Evolutionary conservation across 2,888 invertebrate species (phyloP).

Genomic region (Spilarctia lutea): DNA sequence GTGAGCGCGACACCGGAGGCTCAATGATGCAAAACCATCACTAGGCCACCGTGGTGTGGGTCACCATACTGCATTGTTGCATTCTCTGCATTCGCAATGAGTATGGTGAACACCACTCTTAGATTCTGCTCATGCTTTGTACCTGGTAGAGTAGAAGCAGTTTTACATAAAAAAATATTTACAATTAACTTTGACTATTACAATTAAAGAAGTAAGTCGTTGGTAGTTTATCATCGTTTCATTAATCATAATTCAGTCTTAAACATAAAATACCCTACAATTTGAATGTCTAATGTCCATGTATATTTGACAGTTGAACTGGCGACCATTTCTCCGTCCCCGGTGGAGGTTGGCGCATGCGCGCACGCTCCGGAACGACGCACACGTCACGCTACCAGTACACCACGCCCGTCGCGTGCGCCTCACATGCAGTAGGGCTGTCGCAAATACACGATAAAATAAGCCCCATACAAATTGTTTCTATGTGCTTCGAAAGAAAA

Average conservation of each 20-base stretch:
- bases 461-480: background rate
- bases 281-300: conserved; percentile 7
- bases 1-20: too few species aligned
- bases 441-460: background rate
- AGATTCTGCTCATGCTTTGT: too few species aligned
- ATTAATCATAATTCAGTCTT: background rate
- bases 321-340: conserved; percentile 47
- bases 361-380: conserved; percentile 76
- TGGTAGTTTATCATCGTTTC: background rate
- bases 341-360: conserved; percentile 53
- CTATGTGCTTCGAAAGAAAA: background rate
- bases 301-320: conserved; percentile 52
- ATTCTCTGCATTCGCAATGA: too few species aligned
- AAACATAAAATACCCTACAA: conserved; percentile 4
- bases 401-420: conserved; percentile 59
- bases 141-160: too few species aligned
- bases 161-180: too few species aligned
- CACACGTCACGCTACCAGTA: conserved; percentile 74
- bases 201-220: background rate
- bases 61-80: too few species aligned
- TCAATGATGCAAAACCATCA: too few species aligned
- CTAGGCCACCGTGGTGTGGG: too few species aligned
- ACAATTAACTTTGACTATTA: background rate
- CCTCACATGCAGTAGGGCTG: conserved; percentile 34
- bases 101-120: too few species aligned